Base-by-base conservation (phyloP, 1,140 invertebrate genomes). In the Dysdera silvatica region DNA sequence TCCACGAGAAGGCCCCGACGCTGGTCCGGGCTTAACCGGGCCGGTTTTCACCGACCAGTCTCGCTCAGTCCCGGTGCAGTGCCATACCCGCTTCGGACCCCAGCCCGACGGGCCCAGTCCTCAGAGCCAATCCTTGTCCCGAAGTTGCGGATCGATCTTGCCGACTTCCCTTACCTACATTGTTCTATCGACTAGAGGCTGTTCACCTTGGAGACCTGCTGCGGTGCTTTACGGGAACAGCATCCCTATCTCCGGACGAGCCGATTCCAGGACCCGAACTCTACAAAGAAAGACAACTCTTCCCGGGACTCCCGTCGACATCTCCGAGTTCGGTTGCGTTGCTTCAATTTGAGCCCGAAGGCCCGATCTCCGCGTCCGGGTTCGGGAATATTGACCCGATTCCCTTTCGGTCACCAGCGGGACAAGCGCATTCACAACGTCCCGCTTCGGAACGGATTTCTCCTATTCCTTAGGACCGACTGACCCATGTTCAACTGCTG, bases 401-500 rank as follows among this genome's bases (percentile, higher is more conserved):
- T 77, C 77, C 77, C 76, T 79, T 65, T 65, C 62, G 52, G 43
- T 53, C 51, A 20, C 6, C 31, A 33, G 51, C 28, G 51, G 51
- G 51, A 53, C 33, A 10, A 4, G 10, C 51, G 51, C n/a, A 32
- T 5, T 20, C 3, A 10, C 12, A 53, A 37, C 4, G 29, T 75
- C 72, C 67, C 67, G 33, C 56, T 69, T 71, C 65, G 60, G 67
- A 73, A 75, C 71, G 72, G 74, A 69, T 55, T 76, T 80, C 71
- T 64, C 76, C 74, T 68, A 71, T 74, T 69, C 63, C 77, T 80
- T 80, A 80, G 79, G 75, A 86, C 85, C 85, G 85, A 88, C 86
- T 89, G 80, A n/a, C 85, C 85, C 85, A 83, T 85, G 84, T 85
- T 80, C 87, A 88, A 90, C 81, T 79, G 84, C 87, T 87, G 87